Percentiles rank a stretch among this genome's conserved stretches.
Evolutionary conservation across 2,797 vertebrate species (phyloP).

Genomic region (Babyrousa celebensis): DNA sequence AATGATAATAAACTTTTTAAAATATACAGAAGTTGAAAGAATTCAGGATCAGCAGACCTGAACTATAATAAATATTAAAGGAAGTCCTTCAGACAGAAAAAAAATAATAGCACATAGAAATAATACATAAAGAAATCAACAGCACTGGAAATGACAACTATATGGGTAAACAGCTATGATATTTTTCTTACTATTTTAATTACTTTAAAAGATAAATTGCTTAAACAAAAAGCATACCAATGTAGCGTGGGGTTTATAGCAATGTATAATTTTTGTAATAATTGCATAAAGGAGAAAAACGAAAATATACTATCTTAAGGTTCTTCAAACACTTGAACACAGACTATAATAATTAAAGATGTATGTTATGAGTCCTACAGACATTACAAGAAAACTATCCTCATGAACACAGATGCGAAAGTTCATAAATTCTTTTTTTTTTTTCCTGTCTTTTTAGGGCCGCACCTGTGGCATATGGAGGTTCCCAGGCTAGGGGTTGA

Average conservation of each 20-base stretch:
- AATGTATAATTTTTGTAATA: neutral
- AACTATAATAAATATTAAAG: neutral
- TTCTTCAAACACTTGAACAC: constrained; percentile 31
- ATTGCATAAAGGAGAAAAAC: neutral
- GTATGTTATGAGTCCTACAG: neutral
- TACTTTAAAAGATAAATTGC: constrained; percentile 38
- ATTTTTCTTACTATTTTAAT: constrained; percentile 16
- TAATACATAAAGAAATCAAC: constrained; percentile 30
- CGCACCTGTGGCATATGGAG: too few relatives aligned
- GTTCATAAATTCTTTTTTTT: constrained; percentile 4
- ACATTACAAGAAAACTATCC: neutral
- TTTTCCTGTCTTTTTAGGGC: too few relatives aligned
- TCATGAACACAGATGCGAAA: neutral
- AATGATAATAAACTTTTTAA: neutral
- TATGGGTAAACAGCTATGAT: neutral
- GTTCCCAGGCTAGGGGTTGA: too few relatives aligned
- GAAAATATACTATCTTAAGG: neutral
- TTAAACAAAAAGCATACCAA: constrained; percentile 27
- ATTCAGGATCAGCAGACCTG: neutral
- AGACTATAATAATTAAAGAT: neutral
- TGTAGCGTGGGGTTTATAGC: neutral
- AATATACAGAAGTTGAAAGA: constrained; percentile 41
- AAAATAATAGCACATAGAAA: constrained; percentile 29
- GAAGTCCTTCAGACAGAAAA: neutral
- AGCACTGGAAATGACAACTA: constrained; percentile 42